Percentiles rank a stretch among this genome's conserved stretches.
Evolutionary conservation across 2,888 invertebrate species (phyloP).

Genomic region (Mimas tiliae): DNA sequence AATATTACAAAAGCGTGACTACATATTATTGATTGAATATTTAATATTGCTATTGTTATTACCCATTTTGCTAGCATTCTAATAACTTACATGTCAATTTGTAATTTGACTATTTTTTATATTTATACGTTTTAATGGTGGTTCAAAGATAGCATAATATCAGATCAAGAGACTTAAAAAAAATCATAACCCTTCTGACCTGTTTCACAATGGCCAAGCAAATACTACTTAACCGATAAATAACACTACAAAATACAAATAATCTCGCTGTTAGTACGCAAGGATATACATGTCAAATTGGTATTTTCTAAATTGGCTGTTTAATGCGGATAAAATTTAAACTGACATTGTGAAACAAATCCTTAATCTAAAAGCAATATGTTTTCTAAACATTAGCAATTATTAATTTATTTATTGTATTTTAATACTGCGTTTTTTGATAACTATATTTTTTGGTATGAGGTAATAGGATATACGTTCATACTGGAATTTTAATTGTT

Average conservation of each 20-base stretch:
- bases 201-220: too few relatives aligned
- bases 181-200: too few relatives aligned
- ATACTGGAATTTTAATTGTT: constrained; percentile 17
- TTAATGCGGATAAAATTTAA: too few relatives aligned
- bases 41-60: constrained; percentile 8
- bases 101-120: neutral
- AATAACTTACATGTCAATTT: constrained; percentile 12
- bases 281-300: too few relatives aligned
- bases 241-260: too few relatives aligned
- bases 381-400: constrained; percentile 3
- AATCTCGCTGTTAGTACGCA: too few relatives aligned
- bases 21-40: neutral
- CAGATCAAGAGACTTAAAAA: neutral
- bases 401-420: constrained; percentile 17
- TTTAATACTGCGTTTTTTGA: constrained; percentile 18
- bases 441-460: constrained; percentile 12
- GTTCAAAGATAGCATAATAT: neutral
- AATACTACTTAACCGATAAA: too few relatives aligned
- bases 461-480: constrained; percentile 10
- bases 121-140: neutral
- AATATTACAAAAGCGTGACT: neutral
- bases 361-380: constrained; percentile 5
- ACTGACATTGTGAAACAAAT: neutral
- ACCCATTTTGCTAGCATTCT: constrained; percentile 17
- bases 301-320: too few relatives aligned